Evolutionary conservation across 2,797 vertebrate genomes (phyloP).

Genomic region (Limosa lapponica): DNA sequence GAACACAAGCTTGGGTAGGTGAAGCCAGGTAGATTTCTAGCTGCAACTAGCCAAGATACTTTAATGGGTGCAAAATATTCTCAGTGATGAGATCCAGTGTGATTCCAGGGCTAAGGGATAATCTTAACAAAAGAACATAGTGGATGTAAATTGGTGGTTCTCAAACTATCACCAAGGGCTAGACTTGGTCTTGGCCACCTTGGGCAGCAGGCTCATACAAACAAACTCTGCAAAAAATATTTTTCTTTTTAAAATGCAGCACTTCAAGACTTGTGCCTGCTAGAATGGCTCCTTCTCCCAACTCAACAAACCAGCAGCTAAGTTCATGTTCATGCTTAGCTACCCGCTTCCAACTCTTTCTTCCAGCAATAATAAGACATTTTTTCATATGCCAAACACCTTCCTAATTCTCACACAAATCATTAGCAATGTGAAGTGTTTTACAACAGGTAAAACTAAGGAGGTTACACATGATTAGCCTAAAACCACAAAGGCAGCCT

Average conservation of each 20-base stretch:
- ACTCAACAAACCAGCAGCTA: not conserved
- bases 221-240: not conserved
- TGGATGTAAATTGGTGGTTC: not conserved
- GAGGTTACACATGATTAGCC: not conserved
- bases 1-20: not conserved
- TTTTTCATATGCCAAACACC: not conserved
- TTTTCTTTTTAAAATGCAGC: not conserved
- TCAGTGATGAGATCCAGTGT: not conserved
- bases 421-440: not conserved
- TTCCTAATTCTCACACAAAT: conserved; percentile 11
- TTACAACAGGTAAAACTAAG: conserved; percentile 1
- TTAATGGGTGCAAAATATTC: not conserved
- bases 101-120: not conserved
- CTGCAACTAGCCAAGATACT: not conserved
- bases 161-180: not conserved
- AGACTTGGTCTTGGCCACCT: not conserved
- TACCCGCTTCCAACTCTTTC: not conserved
- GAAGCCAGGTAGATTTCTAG: not conserved
- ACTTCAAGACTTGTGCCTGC: not conserved
- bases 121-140: not conserved
- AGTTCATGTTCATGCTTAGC: not conserved
- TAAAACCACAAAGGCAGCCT: conserved; percentile 5
- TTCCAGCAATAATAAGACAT: not conserved
- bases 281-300: not conserved
- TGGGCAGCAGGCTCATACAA: not conserved